Evolutionary conservation across 2,888 invertebrate genomes (phyloP).

Genomic region (Himalopsyche anomala): DNA sequence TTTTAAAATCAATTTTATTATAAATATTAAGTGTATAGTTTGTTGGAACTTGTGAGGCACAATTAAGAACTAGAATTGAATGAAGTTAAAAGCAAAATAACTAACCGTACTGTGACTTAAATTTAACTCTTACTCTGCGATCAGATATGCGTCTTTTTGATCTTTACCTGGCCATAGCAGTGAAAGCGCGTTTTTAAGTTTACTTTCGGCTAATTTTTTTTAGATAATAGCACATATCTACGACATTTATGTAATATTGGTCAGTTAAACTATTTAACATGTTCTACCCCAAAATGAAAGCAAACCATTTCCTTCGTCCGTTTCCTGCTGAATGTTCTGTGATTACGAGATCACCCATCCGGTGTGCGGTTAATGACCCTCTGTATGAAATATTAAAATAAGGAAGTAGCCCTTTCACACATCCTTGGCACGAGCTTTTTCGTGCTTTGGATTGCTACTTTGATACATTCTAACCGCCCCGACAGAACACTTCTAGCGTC

Average conservation of each 20-base stretch:
- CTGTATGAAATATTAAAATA: slow-evolving; percentile 39
- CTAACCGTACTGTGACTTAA: too few relatives aligned
- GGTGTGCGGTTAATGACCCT: slow-evolving; percentile 40
- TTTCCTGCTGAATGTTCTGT: slow-evolving; percentile 40
- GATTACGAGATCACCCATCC: slow-evolving; percentile 42
- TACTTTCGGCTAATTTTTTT: background rate
- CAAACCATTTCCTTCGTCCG: slow-evolving; percentile 13
- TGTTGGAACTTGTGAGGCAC: too few relatives aligned
- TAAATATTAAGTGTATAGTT: too few relatives aligned
- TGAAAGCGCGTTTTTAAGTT: background rate
- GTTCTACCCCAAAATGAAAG: background rate
- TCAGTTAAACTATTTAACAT: slow-evolving; percentile 22
- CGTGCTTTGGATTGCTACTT: slow-evolving; percentile 35
- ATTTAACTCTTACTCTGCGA: too few relatives aligned
- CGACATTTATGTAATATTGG: background rate
- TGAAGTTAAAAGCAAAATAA: too few relatives aligned
- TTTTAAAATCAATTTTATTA: too few relatives aligned
- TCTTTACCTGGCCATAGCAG: too few relatives aligned
- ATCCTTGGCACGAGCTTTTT: slow-evolving; percentile 40
- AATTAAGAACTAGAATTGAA: too few relatives aligned
- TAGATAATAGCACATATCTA: background rate
- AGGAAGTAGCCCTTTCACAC: slow-evolving; percentile 42
- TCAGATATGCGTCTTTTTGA: too few relatives aligned
- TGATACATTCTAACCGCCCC: slow-evolving; percentile 3
- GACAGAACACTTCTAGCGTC: background rate